Conservation (phyloP, 1,140 invertebrate species). For the Asobara japonica region DNA sequence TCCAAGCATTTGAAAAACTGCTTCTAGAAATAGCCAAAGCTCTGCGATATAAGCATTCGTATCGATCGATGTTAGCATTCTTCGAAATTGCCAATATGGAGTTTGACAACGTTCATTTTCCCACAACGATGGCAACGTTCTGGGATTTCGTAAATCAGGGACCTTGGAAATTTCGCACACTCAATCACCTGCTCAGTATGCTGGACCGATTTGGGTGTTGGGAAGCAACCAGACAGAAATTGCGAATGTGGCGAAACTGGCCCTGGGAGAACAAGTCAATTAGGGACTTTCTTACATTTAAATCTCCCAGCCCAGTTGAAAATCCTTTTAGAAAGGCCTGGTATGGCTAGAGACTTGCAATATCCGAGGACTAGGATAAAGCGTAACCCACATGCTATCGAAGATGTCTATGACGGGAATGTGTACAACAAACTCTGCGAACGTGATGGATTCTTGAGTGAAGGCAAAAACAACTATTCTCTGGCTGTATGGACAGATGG, state of each 20-base stretch:
- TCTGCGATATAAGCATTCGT: not conserved
- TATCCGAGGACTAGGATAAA: not conserved
- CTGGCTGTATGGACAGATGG: not conserved
- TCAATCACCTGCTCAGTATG: not conserved
- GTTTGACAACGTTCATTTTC: not conserved
- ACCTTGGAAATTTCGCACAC: not conserved
- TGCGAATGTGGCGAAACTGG: not conserved
- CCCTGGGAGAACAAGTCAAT: not conserved
- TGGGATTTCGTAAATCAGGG: not conserved
- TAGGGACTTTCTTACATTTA: not conserved
- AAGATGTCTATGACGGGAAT: not conserved
- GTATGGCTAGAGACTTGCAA: not conserved
- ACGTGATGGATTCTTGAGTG: not conserved
- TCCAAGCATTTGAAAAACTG: not conserved
- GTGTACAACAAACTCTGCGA: not conserved
- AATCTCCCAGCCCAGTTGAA: not conserved
- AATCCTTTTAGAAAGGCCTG: not conserved
- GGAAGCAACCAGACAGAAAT: not conserved
- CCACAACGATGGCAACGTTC: not conserved
- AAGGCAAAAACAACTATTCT: no score
- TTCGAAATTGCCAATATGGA: not conserved
- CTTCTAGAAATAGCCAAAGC: not conserved
- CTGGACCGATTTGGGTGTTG: not conserved
- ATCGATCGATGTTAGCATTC: not conserved
- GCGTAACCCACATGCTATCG: not conserved